Base-by-base conservation (phyloP, 2,113 vertebrate genomes). In the Ctenodactylus gundi region DNA sequence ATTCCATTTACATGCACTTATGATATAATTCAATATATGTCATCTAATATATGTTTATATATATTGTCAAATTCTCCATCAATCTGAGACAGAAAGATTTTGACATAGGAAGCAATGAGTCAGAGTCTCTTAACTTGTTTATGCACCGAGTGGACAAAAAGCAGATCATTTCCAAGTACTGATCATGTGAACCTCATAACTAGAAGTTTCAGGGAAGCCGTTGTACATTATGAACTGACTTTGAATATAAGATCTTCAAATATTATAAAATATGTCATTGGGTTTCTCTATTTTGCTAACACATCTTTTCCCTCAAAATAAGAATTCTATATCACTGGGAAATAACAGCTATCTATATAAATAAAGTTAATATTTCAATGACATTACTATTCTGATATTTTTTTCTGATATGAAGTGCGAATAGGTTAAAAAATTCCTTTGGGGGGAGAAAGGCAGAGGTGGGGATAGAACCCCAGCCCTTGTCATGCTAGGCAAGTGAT, bases 291-390 rank as follows among this genome's bases (percentile, higher is more conserved):
- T 83, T 93, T 51, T 75, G 20, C n/a, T 65, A 76, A 73, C 15
- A 60, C 39, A 91, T 0, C 20, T 44, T 91, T 91, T 77, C n/a
- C n/a, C n/a, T n/a, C 46, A 67, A 57, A 67, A 84, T 11, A 77
- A 12, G 29, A 83, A 77, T 95, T 94, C 81, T 41, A 58, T 41
- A 68, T 82, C 36, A 36, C 6, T 87, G 31, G 36, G 18, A 11
- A 92, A 21, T 88, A 76, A 60, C 36, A 88, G 67, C 23, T 29
- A 84, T 85, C 94, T 85, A 58, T 11, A 84, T 58, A 49, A 90
- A 80, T 87, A 68, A 85, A 44, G 6, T 34, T 70, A 93, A n/a
- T 49, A 73, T 7, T 67, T 73, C 7, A 55, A 2, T 51, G 51
- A 89, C 7, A 34, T 67, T 62, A 41, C 21, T 21, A 75, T 65